phyloP scores from a whole-genome alignment of 2,888 invertebrate species.

The Baccha elongata region DNA sequence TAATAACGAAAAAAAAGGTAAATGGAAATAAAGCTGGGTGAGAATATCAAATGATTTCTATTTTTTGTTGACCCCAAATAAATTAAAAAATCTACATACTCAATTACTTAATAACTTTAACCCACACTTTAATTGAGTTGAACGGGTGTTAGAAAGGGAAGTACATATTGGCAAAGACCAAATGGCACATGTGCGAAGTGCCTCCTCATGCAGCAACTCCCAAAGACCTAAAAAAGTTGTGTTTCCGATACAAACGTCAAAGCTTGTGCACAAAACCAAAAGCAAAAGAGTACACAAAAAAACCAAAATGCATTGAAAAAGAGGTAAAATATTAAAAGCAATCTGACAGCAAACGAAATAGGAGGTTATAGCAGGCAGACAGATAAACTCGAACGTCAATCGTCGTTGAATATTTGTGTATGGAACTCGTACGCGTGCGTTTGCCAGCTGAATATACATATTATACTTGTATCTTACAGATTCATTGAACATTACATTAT shows the following conservation, averaged over 20 bases:
- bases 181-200: constrained; percentile 14
- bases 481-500: constrained; percentile 71
- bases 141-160: background rate
- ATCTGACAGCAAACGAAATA: constrained; percentile 40
- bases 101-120: constrained; percentile 71
- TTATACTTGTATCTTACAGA: constrained; percentile 41
- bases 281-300: background rate
- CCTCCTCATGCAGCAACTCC: constrained; percentile 17
- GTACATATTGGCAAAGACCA: background rate
- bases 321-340: constrained; percentile 44
- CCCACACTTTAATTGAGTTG: constrained; percentile 54
- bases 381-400: constrained; percentile 13
- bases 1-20: background rate
- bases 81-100: constrained; percentile 46
- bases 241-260: constrained; percentile 24
- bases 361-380: constrained; percentile 25
- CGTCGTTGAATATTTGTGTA: background rate
- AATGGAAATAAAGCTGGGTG: constrained; percentile 4
- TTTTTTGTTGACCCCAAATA: constrained; percentile 64
- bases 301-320: constrained; percentile 44
- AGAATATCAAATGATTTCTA: constrained; percentile 28
- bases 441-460: background rate
- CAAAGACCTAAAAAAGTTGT: constrained; percentile 11
- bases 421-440: background rate
- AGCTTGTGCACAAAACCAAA: constrained; percentile 8